Conservation (phyloP, 2,797 vertebrate genomes). For the Rousettus madagascariensis region DNA sequence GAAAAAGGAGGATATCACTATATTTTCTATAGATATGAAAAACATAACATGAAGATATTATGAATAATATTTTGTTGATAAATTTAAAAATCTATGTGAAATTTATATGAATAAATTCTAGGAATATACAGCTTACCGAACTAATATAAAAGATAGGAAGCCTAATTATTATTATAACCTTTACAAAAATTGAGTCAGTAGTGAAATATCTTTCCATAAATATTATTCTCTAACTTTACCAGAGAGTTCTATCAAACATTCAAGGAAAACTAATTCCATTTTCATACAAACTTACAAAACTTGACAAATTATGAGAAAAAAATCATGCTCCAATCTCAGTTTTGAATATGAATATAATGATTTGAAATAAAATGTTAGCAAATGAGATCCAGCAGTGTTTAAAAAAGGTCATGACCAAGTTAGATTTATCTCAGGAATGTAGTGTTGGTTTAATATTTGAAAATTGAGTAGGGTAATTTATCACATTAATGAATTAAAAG, state of each 20-base stretch:
- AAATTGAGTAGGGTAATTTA: neutral
- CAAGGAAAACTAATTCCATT: neutral
- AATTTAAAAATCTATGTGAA: slow-evolving; percentile 9
- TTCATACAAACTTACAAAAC: neutral
- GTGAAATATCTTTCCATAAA: neutral
- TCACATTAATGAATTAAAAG: slow-evolving; percentile 4
- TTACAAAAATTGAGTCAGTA: neutral
- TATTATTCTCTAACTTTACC: neutral
- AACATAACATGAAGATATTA: neutral
- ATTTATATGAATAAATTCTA: neutral
- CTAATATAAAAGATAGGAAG: neutral
- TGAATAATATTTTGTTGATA: neutral
- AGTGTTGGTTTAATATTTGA: neutral
- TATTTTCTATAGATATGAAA: neutral
- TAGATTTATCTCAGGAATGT: neutral
- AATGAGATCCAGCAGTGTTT: neutral
- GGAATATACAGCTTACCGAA: neutral
- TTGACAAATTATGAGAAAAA: neutral
- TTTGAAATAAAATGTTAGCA: slow-evolving; percentile 8
- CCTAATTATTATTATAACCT: neutral
- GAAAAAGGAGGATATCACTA: neutral
- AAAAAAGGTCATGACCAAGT: neutral
- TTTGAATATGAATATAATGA: neutral
- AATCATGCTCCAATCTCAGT: neutral
- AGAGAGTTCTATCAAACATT: neutral